Evolutionary conservation across 2,888 invertebrate species (phyloP), one percentile per base, ranked within the genome.

Genomic region (Odontothrips loti): DNA sequence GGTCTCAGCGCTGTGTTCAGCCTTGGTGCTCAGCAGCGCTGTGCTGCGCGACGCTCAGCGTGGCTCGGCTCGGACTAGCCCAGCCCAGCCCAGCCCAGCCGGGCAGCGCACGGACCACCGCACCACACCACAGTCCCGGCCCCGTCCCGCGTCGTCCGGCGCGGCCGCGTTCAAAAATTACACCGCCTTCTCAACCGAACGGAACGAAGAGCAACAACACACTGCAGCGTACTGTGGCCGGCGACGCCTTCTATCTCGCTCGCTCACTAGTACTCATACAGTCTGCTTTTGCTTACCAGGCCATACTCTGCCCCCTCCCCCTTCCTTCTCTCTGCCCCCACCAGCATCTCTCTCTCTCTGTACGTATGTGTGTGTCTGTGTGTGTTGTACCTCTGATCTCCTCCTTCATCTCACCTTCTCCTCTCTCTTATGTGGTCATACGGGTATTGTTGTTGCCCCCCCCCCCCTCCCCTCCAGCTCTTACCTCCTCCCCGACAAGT

Each of bases 131-230:
- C 58, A n/a, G 15, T 23, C 10, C 23, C 68, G 9, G 68, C 27
- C 11, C 34, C 34, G 34, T 6, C 34, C 34, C 34, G 34, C 34
- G 34, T 43, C 68, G 68, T 75, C 68, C 27, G 68, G 10, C 68
- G n/a, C 68, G 68, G 68, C 68, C 68, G 68, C 68, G 68, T 75
- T 75, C 68, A 75, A 75, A 75, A 75, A 75, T 8, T 75, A 75
- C 68, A 75, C 68, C 23, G 68, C 68, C 68, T n/a, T 75, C 68
- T 27, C n/a, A 75, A 75, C 58, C 58, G 58, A 58, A 58, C 58
- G 20, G 58, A 17, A n/a, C 58, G 58, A n/a, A 11, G 58, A 6
- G 58, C 34, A 43, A 43, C 34, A 43, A 43, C 34, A 43, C 34
- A 43, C 34, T 43, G 34, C 34, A 6, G 34, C 34, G 58, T n/a